Base-by-base conservation (phyloP, 1,140 invertebrate genomes). In the Dendrolimus punctatus region DNA sequence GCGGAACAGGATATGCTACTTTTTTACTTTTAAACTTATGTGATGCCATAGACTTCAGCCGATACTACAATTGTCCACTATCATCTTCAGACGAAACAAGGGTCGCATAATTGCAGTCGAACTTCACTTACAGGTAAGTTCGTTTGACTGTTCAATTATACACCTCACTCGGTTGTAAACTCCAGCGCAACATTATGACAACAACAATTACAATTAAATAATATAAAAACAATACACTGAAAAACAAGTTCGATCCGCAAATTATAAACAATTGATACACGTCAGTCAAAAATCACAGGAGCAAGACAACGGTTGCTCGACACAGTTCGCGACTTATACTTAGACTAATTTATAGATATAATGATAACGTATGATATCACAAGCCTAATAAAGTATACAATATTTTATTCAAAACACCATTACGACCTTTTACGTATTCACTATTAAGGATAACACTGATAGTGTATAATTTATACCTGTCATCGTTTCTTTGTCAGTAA, bases 351-450 rank as follows among this genome's bases (percentile, higher is more conserved):
- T 75, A 73, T 76, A 75, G 76, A 81, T 78, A 79, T 67, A 74
- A 57, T 77, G 81, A 85, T 85, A 85, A 85, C 59, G 63, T 56
- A 49, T 61, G 77, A 72, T 85, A 85, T 75, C 80, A 68, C 72
- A 73, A 73, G 71, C 62, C 64, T 57, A 73, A 51, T 51, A 51
- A 51, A 51, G 6, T 44, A 38, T 39, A 45, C 42, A 23, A 23
- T 23, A 23, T 23, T 23, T 23, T 23, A 3, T 23, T 23, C 23
- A 23, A 23, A 23, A 23, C 3, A 23, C 23, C 23, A 23, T 23
- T 23, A 23, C 23, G 23, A 23, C 23, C 23, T 23, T 23, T 23
- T 23, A 23, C 23, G 23, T 23, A 23, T 23, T 3, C 23, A 23
- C 23, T 23, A 23, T 23, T 23, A 23, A 23, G 23, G 23, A 23